Evolutionary conservation across 2,113 vertebrate genomes (phyloP).

Genomic region (Diglossa brunneiventris): DNA sequence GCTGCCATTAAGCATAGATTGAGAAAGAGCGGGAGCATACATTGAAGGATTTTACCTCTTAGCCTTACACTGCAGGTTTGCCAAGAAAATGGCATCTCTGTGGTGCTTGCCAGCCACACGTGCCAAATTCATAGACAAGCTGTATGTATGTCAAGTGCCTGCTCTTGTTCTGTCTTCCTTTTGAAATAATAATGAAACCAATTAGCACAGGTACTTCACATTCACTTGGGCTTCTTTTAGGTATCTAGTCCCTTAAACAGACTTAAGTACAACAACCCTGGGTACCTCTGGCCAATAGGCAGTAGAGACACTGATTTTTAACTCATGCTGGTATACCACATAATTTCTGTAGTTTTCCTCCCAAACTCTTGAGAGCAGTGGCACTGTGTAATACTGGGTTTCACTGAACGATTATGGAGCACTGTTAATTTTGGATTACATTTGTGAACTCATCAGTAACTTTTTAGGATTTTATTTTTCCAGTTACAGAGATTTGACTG

Average conservation of each 20-base stretch:
- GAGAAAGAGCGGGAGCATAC: neutral
- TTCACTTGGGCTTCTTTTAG: neutral
- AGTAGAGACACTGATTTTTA: neutral
- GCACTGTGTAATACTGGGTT: neutral
- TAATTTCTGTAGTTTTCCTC: neutral
- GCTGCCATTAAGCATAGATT: neutral
- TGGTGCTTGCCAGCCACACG: neutral
- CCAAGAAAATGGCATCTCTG: neutral
- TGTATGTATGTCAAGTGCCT: rapidly evolving
- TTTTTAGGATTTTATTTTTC: neutral
- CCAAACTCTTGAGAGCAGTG: neutral
- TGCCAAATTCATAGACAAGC: neutral
- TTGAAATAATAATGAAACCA: neutral
- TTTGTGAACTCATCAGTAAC: neutral
- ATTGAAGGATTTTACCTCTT: neutral
- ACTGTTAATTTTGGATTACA: neutral
- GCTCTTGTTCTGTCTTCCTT: neutral
- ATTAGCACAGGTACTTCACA: neutral
- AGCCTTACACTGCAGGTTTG: neutral
- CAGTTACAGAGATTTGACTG: neutral
- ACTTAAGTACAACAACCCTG: neutral
- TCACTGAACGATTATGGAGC: neutral
- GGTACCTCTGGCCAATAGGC: neutral
- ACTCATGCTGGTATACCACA: neutral
- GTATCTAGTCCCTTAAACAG: neutral